Evolutionary conservation across 2,113 vertebrate genomes (phyloP).

Genomic region (Tringa solitaria): DNA sequence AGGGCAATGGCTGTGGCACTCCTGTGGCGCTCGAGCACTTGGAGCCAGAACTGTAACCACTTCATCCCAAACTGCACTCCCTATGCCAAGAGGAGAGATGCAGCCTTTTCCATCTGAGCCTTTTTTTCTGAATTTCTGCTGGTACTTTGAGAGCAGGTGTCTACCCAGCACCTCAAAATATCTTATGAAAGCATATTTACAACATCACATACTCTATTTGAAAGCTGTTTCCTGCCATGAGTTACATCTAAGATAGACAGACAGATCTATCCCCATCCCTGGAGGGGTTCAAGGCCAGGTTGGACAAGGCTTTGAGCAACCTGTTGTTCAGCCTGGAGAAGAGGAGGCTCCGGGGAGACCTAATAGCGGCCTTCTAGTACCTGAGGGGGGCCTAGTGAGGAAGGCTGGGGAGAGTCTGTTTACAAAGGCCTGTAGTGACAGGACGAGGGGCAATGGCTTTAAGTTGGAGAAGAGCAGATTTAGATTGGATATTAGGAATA

Average conservation of each 20-base stretch:
- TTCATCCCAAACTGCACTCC: rapidly evolving
- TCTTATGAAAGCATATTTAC: not conserved
- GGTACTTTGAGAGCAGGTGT: not conserved
- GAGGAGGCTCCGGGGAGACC: too few relatives aligned
- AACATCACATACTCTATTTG: not conserved
- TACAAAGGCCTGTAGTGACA: too few relatives aligned
- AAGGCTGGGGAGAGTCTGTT: too few relatives aligned
- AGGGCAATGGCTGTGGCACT: not conserved
- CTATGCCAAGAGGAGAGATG: not conserved
- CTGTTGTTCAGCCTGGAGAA: not conserved
- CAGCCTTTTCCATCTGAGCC: not conserved
- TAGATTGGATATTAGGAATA: too few relatives aligned
- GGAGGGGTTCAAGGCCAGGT: not conserved
- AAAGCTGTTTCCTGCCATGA: not conserved
- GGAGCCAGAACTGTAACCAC: not conserved
- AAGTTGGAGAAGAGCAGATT: too few relatives aligned
- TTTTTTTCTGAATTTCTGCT: not conserved
- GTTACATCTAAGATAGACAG: not conserved
- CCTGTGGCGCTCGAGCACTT: rapidly evolving
- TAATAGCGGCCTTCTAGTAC: too few relatives aligned
- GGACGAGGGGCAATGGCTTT: too few relatives aligned
- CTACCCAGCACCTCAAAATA: not conserved
- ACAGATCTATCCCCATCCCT: not conserved
- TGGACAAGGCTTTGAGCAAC: not conserved
- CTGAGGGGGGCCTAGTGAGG: too few relatives aligned